Evolutionary conservation across 2,888 invertebrate species (phyloP).

Genomic region (Standfussiana lucernea): DNA sequence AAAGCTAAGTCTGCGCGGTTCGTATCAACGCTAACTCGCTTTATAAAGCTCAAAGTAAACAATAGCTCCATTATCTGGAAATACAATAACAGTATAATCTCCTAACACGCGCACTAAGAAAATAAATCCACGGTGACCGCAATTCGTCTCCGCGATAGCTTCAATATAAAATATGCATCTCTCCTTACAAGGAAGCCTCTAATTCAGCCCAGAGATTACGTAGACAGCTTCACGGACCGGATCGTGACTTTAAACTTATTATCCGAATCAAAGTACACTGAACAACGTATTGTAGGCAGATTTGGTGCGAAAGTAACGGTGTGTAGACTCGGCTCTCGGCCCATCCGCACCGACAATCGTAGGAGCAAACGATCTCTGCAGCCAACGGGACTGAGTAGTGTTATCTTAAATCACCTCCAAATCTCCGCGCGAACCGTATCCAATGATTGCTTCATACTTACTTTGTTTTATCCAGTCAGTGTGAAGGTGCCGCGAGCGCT

Average conservation of each 20-base stretch:
- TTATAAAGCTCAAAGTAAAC: conserved; percentile 18
- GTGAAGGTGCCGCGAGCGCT: conserved; percentile 41
- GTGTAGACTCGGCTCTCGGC: conserved; percentile 73
- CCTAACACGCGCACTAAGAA: conserved; percentile 50
- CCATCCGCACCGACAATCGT: conserved; percentile 80
- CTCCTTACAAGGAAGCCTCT: conserved; percentile 85
- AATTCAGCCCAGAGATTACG: conserved; percentile 85
- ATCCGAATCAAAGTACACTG: conserved; percentile 85
- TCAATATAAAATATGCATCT: conserved; percentile 80
- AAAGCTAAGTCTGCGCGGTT: background rate
- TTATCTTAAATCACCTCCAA: conserved; percentile 84
- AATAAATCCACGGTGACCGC: conserved; percentile 77
- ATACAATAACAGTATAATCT: conserved; percentile 60
- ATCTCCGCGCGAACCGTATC: conserved; percentile 72
- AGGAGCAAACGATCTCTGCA: conserved; percentile 80
- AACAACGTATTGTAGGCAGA: conserved; percentile 88
- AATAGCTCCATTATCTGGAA: conserved; percentile 36
- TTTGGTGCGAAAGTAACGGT: conserved; percentile 88
- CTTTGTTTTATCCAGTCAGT: conserved; percentile 51
- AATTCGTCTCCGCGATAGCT: conserved; percentile 74
- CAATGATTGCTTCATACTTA: conserved; percentile 53
- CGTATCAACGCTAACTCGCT: background rate
- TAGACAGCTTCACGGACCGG: conserved; percentile 83
- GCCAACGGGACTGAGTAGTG: conserved; percentile 85
- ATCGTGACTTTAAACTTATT: conserved; percentile 89